Evolutionary conservation across 2,797 vertebrate genomes (phyloP), one percentile per base, ranked within the genome.

Genomic region (Neosalanx taihuensis): DNA sequence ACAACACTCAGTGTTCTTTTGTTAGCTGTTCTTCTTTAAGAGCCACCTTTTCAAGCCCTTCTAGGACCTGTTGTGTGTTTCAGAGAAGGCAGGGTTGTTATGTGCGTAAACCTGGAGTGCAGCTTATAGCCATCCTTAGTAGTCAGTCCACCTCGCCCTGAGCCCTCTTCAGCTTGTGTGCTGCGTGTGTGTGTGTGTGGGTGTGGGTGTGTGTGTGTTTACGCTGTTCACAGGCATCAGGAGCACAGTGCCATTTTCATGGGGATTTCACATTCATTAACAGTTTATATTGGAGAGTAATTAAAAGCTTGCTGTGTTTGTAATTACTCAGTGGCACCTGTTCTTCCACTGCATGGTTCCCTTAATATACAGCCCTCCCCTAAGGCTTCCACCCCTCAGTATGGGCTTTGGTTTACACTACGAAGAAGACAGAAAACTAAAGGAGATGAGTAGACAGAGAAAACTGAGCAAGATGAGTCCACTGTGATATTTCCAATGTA

Each of bases 251-350:
- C 67, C 80, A 71, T 89, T 87, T 89, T 82, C 83, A 83, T 71
- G 79, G 79, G 76, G 76, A 26, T 26, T 86, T 85, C 84, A 83
- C 81, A 89, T 89, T 88, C 85, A 88, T 90, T 86, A 90, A 89
- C 83, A 84, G 88, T 89, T 88, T 77, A 84, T 88, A 82, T 79
- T 77, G 86, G 88, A 81, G 86, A 82, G 77, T 88, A 90, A 91
- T 91, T 90, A 90, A 91, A 90, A 90, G 88, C 90, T 86, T 80
- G 86, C 88, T 87, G 89, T 88, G 87, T 89, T 90, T 82, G 83
- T 88, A 90, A 90, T 90, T 88, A 88, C 84, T 81, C 84, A 70
- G 81, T 78, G 82, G 85, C 88, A 91, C 88, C 89, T 89, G 88
- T 85, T 86, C 82, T 81, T 80, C 76, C 63, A 59, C 77, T 64